Evolutionary conservation across 37 sponge, comb jelly and placozoan species (phyloP), one percentile per base, ranked within the genome.

Genomic region (Haliclona indistincta): DNA sequence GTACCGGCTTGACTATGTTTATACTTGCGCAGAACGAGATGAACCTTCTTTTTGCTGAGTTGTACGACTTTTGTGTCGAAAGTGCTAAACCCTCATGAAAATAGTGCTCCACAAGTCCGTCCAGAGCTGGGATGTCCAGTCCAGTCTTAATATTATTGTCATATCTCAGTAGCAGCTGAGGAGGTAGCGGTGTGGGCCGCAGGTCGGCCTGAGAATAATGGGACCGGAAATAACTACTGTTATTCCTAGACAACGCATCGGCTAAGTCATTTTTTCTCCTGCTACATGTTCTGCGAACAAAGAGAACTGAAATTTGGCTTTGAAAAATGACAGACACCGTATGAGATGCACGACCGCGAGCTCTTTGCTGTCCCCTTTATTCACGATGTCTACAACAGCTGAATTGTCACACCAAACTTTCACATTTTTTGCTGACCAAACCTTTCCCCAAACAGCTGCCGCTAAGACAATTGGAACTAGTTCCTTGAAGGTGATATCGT

Each of bases 401-500:
- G 30, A 33, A 33, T 87, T 87, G 60, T 87, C 87, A 8, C 54
- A 75, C 19, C 54, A 55, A 17, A 40, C 29, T 4, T 36, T 58
- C 0, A 89, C 53, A n/a, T 42, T 44, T n/a, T 45, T 43, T 1
- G 76, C 80, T 20, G 0, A 23, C 90, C 84, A 89, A 11, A 19
- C 8, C 2, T 2, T 47, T 8, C 90, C 85, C 90, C 80, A 89
- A 1, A 62, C 36, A 2, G 76, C 85, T 23, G 65, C 70, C 20
- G 81, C 84, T 8, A 78, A 1, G 17, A 88, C 79, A 3, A 82
- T 55, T 0, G 78, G 79, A 35, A 82, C 45, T 37, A 82, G 38
- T 43, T 89, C 90, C 45, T 89, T 89, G 36, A 56, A 20, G 19
- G 86, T 72, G 55, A 85, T 85, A 28, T 71, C 66, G 37, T 19